Percentiles rank a stretch among this genome's conserved stretches.
These are phyloP conservation scores for Gibbula magus DNA, from an alignment of 2,888 invertebrate genomes.

Conservation along the genomic window DNA sequence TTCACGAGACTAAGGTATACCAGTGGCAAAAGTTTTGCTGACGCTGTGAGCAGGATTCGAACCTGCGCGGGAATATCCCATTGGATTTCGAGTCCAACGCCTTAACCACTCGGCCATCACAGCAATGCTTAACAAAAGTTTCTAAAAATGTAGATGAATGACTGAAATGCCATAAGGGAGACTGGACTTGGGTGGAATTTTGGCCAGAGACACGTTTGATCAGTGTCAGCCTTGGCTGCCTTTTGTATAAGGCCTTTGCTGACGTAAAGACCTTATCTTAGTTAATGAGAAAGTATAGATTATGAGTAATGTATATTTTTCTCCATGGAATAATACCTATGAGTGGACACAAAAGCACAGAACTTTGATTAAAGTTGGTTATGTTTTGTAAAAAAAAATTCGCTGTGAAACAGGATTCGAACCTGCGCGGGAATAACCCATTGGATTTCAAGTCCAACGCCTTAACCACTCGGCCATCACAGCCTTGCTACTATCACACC, in stretches of 20 bases:
- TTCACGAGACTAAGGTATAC: not conserved
- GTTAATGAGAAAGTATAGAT: no score
- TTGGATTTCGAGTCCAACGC: conserved; percentile 33
- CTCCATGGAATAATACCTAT: no score
- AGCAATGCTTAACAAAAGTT: not conserved
- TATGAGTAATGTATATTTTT: no score
- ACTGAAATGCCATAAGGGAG: not conserved
- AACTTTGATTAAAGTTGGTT: not conserved
- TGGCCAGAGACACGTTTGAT: no score
- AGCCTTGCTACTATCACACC: not conserved
- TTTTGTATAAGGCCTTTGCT: no score
- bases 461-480: conserved; percentile 29
- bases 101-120: conserved; percentile 32
- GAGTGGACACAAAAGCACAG: no score
- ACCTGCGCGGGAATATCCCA: conserved; percentile 31
- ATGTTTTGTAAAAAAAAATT: not conserved
- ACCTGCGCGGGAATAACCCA: conserved; percentile 28
- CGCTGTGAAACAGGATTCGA: conserved; percentile 23
- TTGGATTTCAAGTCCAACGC: conserved; percentile 31
- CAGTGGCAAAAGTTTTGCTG: not conserved
- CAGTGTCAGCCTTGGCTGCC: no score
- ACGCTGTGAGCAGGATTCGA: not conserved
- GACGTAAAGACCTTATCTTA: no score
- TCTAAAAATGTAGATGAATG: not conserved
- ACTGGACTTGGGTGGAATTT: not conserved